These are phyloP conservation scores for Heterohyrax brucei DNA, from an alignment of 2,797 vertebrate genomes.

Conservation along the genomic window DNA sequence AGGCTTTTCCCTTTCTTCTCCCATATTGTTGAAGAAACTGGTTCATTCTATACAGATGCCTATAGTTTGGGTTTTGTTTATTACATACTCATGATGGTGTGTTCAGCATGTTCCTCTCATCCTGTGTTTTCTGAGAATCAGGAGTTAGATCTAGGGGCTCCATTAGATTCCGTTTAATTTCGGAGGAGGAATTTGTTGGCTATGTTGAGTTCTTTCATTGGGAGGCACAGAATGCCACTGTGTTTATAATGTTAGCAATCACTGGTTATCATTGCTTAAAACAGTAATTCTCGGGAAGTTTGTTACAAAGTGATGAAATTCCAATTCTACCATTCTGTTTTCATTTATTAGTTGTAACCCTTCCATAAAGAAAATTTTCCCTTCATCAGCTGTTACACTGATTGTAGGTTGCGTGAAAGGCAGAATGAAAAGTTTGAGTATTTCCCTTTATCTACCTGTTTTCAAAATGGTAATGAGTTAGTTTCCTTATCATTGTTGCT, in stretches of 20 bases:
- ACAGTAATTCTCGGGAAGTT: background rate
- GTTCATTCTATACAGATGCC: background rate
- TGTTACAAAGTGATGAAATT: background rate
- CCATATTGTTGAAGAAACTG: background rate
- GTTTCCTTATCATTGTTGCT: too few species aligned
- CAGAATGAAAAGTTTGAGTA: background rate
- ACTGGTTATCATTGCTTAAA: background rate
- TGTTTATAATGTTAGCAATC: background rate
- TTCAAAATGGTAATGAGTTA: too few species aligned
- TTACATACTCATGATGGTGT: background rate
- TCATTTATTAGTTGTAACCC: background rate
- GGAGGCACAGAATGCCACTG: background rate
- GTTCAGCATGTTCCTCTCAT: background rate
- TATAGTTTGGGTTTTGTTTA: background rate
- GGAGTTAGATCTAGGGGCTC: background rate
- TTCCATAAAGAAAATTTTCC: background rate
- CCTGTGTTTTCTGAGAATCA: background rate
- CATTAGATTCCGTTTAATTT: background rate
- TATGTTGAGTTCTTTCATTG: background rate
- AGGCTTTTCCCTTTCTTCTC: constrained; percentile 3
- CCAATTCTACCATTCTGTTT: background rate
- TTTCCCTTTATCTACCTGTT: background rate
- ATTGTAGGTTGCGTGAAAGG: constrained; percentile 6
- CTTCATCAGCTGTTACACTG: background rate
- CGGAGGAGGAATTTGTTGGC: background rate